Evolutionary conservation across 2,113 vertebrate genomes (phyloP), one percentile per base, ranked within the genome.

Genomic region (Lonchura striata): DNA sequence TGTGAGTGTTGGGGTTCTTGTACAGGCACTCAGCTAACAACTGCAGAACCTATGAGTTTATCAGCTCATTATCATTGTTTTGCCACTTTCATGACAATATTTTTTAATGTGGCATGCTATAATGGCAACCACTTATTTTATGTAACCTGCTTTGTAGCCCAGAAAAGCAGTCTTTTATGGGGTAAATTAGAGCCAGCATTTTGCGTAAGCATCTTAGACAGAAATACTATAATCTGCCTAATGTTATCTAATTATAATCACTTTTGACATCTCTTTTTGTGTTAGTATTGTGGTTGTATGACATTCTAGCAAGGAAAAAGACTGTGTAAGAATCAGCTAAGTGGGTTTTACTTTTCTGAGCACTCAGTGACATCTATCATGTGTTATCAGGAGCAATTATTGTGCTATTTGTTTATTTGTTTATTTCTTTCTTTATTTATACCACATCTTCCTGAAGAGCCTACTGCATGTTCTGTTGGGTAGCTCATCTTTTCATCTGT

Each of bases 21-120:
- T 37, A n/a, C 0, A 0, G 27, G 31, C 39, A 53, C 37, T 59
- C 22, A 69, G 35, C 9, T 82, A 31, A 56, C n/a, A 50, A 33
- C 1, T 22, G 41, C 19, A 60, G 46, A 16, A 56, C 11, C 57
- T 64, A 49, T 0, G 0, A 54, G 54, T 57, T 60, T 35, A 47
- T 52, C n/a, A 9, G 46, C 12, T 39, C 11, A n/a, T 86, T 72
- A 59, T 82, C 6, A 79, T 59, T 77, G 64, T 46, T 77, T 70
- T 80, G 21, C 64, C 71, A 56, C 59, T 90, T 83, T 35, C 24
- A 42, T 52, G 18, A 52, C 21, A 75, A 13, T 63, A 75, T 56
- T 70, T 94, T 86, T 70, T 61, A 81, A 70, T 49, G n/a, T 52
- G 39, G 17, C 3, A 5, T 68, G 19, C 10, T 41, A 13, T 64